phyloP scores from a whole-genome alignment of 2,797 vertebrate species.

The Lacerta viridis region DNA sequence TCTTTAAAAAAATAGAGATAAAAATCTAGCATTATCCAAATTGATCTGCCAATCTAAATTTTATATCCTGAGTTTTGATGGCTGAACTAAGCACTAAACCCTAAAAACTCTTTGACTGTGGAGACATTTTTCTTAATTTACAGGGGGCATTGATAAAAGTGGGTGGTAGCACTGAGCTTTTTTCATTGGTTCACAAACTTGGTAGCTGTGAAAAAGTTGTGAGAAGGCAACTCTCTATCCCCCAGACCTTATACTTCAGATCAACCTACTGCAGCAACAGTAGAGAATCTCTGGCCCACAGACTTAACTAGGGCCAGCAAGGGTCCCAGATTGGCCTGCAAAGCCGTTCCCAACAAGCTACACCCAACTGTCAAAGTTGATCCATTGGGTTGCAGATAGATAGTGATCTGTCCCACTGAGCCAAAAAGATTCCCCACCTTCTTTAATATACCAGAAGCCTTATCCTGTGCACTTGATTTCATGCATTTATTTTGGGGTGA shows the following conservation, averaged over 20 bases:
- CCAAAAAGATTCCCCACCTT: too few relatives aligned
- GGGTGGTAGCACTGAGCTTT: neutral
- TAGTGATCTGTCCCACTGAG: too few relatives aligned
- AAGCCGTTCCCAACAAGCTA: too few relatives aligned
- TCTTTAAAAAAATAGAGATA: neutral
- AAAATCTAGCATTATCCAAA: neutral
- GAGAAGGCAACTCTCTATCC: neutral
- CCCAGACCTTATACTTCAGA: too few relatives aligned
- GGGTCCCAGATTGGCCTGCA: neutral
- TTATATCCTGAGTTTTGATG: neutral
- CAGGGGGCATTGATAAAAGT: neutral
- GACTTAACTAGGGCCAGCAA: too few relatives aligned
- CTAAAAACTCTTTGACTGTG: neutral
- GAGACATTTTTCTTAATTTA: neutral
- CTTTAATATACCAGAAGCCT: too few relatives aligned
- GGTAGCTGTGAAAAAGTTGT: neutral
- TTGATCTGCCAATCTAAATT: neutral
- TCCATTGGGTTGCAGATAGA: too few relatives aligned
- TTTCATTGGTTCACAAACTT: neutral
- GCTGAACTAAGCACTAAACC: neutral
- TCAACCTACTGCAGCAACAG: neutral
- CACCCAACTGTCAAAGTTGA: too few relatives aligned
- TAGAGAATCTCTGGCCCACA: neutral
- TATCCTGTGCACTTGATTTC: too few relatives aligned
- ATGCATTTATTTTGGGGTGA: too few relatives aligned